Conservation (phyloP, 2,888 invertebrate species). For the Rhagium mordax region DNA sequence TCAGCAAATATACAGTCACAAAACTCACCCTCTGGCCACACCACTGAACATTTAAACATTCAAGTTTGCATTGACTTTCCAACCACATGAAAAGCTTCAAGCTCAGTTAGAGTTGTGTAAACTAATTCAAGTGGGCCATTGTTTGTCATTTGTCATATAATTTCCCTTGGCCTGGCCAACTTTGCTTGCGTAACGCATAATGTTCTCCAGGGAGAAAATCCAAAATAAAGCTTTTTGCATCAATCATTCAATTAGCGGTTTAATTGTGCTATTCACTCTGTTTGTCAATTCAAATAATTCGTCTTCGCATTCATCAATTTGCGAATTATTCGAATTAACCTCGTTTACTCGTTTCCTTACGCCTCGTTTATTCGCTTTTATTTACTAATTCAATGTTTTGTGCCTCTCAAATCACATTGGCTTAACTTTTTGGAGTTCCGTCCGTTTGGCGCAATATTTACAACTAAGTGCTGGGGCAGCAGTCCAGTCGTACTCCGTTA, state of each 20-base stretch:
- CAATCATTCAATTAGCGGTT: constrained; percentile 69
- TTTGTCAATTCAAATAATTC: constrained; percentile 67
- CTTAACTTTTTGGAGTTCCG: constrained; percentile 38
- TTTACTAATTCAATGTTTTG: constrained; percentile 50
- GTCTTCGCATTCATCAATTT: constrained; percentile 67
- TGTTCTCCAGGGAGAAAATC: constrained; percentile 46
- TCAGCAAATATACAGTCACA: constrained; percentile 23
- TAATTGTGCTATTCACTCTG: constrained; percentile 69
- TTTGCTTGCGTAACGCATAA: constrained; percentile 42
- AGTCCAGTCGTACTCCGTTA: no score
- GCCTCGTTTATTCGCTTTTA: constrained; percentile 48
- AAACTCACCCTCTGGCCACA: constrained; percentile 18
- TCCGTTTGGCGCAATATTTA: constrained; percentile 7
- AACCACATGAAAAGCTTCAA: constrained; percentile 50
- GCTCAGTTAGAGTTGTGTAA: constrained; percentile 55
- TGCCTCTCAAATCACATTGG: constrained; percentile 38
- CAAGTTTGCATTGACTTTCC: constrained; percentile 42
- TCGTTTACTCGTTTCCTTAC: constrained; percentile 58
- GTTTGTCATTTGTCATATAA: constrained; percentile 65
- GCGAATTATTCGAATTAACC: constrained; percentile 57
- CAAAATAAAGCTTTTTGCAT: constrained; percentile 62
- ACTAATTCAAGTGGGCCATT: constrained; percentile 64
- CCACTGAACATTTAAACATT: constrained; percentile 33
- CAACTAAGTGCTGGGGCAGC: no score
- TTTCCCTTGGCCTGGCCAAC: constrained; percentile 52